Percentiles rank a stretch among this genome's conserved stretches.
phyloP scores from a whole-genome alignment of 2,888 invertebrate species.

The Phragmatobia fuliginosa region DNA sequence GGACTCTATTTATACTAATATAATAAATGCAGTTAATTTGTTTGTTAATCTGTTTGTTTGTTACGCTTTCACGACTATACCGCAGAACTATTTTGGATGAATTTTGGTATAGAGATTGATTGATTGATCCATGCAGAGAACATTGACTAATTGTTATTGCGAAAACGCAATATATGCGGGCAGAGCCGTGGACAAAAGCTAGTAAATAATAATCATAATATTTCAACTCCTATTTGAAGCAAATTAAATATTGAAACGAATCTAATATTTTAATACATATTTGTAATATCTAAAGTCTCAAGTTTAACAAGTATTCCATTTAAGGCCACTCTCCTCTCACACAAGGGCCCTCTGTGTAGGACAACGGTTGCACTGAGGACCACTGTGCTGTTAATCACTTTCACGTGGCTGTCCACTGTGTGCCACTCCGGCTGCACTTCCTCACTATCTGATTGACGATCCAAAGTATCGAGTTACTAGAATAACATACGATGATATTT shows the following conservation, averaged over 20 bases:
- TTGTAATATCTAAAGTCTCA: too few relatives aligned
- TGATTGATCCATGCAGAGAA: too few relatives aligned
- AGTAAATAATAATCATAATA: too few relatives aligned
- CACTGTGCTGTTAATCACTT: constrained; percentile 78
- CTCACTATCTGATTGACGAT: constrained; percentile 60
- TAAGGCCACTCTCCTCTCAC: constrained; percentile 47
- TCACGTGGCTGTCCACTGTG: constrained; percentile 78
- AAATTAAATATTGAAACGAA: neutral
- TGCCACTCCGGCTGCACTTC: constrained; percentile 71
- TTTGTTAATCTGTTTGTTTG: too few relatives aligned
- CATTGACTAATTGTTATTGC: too few relatives aligned
- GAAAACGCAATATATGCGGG: too few relatives aligned
- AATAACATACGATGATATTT: constrained; percentile 37
- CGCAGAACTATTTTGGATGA: too few relatives aligned
- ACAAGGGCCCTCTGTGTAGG: constrained; percentile 73
- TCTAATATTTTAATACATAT: neutral
- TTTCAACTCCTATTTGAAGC: neutral
- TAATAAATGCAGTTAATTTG: too few relatives aligned
- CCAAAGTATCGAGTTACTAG: constrained; percentile 42
- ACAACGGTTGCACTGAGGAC: constrained; percentile 75
- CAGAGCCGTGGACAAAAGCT: too few relatives aligned
- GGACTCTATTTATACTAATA: too few relatives aligned
- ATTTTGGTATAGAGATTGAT: too few relatives aligned
- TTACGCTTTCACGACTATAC: too few relatives aligned
- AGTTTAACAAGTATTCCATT: constrained; percentile 2